Conservation (phyloP, 2,113 vertebrate genomes). For the Cricetomys ansorgei region DNA sequence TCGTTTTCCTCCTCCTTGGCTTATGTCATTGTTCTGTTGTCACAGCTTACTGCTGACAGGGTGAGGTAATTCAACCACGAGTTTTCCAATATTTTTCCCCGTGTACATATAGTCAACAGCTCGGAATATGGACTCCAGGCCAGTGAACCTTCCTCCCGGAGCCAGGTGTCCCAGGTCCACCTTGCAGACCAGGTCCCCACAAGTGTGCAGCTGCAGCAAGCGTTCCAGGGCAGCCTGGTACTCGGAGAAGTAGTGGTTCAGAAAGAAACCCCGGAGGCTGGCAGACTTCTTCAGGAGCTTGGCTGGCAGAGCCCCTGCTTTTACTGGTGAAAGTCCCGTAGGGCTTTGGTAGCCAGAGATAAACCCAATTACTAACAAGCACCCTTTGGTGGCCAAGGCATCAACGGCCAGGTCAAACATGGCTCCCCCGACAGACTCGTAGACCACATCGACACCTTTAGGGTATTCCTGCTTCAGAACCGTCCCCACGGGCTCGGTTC, state of each 20-base stretch:
- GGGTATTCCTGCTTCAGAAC: conserved; percentile 91
- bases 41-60: conserved; percentile 93
- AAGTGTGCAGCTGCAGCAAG: conserved; percentile 90
- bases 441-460: conserved; percentile 92
- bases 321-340: conserved; percentile 89
- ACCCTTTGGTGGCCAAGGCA: conserved; percentile 90
- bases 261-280: conserved; percentile 93
- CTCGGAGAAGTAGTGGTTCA: conserved; percentile 91
- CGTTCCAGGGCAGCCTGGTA: conserved; percentile 89
- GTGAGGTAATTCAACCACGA: conserved; percentile 93
- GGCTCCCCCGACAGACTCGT: conserved; percentile 94
- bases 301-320: conserved; percentile 87
- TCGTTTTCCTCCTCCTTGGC: conserved; percentile 84
- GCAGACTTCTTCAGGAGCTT: conserved; percentile 94
- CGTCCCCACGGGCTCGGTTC: conserved; percentile 86
- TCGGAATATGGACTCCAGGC: conserved; percentile 93
- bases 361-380: conserved; percentile 94
- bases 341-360: conserved; percentile 93
- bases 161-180: conserved; percentile 91
- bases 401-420: conserved; percentile 91
- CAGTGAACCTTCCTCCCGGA: conserved; percentile 90
- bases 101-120: conserved; percentile 96
- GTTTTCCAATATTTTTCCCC: conserved; percentile 95
- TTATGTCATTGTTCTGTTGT: conserved; percentile 88
- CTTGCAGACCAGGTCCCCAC: conserved; percentile 91